Evolutionary conservation across 2,888 invertebrate genomes (phyloP), one percentile per base, ranked within the genome.

Genomic region (Tridacna crocea): DNA sequence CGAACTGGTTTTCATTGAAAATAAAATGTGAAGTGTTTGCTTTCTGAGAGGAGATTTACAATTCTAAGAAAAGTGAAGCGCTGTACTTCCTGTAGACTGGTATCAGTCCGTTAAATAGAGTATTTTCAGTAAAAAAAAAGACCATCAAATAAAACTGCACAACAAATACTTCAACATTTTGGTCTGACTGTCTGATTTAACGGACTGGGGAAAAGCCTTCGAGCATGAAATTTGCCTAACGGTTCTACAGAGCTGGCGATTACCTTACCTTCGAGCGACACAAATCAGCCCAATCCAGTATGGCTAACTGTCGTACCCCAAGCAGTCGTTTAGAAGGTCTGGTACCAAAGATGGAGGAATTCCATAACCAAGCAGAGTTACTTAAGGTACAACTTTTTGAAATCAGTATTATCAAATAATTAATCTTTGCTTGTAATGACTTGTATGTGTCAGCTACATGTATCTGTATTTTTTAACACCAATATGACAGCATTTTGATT

Each of bases 331-430:
- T 83, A 24, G 79, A 84, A 72, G 81, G 81, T 0, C 51, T 84
- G 6, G 46, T 80, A 8, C 75, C 74, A n/a, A 84, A 84, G 70
- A 75, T 79, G 79, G 77, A 81, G 72, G 79, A 83, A 68, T 84
- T 81, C 68, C 81, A 79, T 68, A 84, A 84, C 66, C 79, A 79
- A 48, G 79, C 79, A 48, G 76, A 83, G 46, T 60, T 80, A 19
- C 61, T 80, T 3, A 24, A 80, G 74, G 80, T 77, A 79, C n/a
- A 48, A 47, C 24, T 46, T 11, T n/a, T 61, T 22, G 63, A n/a
- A 13, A n/a, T 61, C 15, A 22, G 11, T n/a, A n/a, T 13, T n/a
- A 11, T 61, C 24, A 22, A 61, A 17, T 61, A 61, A 61, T 17
- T 61, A 17, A 12, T n/a, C 13, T 22, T 17, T 61, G 11, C 11